A percentile compares a stretch with the other conserved stretches of the same genome.
phyloP scores from a whole-genome alignment of 2,113 vertebrate genomes.

The Scophthalmus maximus region DNA sequence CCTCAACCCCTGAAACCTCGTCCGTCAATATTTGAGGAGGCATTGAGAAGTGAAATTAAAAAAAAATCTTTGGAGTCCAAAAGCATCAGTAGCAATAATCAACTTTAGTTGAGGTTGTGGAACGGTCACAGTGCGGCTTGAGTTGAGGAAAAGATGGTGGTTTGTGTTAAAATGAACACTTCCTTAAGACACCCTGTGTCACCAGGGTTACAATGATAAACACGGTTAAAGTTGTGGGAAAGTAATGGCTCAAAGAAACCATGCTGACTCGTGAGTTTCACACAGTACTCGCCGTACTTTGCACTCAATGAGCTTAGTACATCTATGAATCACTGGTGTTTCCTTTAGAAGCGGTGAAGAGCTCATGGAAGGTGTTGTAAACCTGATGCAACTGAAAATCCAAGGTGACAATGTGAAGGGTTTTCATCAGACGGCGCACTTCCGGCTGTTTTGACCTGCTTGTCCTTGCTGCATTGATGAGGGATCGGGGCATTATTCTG shows the following conservation, averaged over 20 bases:
- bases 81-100: too few species aligned
- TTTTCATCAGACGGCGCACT: constrained; percentile 9
- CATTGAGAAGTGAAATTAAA: too few species aligned
- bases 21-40: constrained; percentile 29
- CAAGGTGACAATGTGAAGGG: constrained; percentile 10
- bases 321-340: constrained; percentile 25
- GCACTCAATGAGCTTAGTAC: constrained; percentile 17
- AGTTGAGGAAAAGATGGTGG: not conserved
- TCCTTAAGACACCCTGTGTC: not conserved
- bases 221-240: not conserved
- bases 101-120: not conserved
- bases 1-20: not conserved
- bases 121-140: not conserved
- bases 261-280: not conserved
- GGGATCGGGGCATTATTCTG: constrained; percentile 33
- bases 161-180: not conserved
- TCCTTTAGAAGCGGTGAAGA: constrained; percentile 48
- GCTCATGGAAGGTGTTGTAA: constrained; percentile 50
- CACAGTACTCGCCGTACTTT: constrained; percentile 2
- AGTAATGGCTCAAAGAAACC: not conserved
- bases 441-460: constrained; percentile 24
- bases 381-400: constrained; percentile 18
- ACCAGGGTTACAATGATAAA: not conserved
- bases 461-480: constrained; percentile 34
- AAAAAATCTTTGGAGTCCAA: too few species aligned